Base-by-base conservation (phyloP, 2,888 invertebrate genomes). In the Eulithis testata region DNA sequence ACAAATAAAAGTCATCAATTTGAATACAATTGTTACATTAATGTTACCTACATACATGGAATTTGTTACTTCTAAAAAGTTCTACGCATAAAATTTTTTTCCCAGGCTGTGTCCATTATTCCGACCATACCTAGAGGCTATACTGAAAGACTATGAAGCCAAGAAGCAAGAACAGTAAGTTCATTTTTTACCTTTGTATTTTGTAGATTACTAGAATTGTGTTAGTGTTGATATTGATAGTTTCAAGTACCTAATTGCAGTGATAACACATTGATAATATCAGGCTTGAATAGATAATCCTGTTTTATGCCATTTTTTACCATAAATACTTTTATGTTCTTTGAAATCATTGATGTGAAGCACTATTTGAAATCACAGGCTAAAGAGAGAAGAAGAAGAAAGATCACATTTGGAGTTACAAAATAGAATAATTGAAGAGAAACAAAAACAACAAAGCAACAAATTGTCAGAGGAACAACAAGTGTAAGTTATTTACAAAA, bases 41-140 rank as follows among this genome's bases (percentile, higher is more conserved):
- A 47, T 63, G n/a, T 40, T 57, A 40, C 53, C n/a, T 11, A 31
- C 1, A 2, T 31, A 31, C 31, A 31, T 21, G 21, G 21, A 21
- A 21, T 21, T 31, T 31, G 31, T 31, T 1, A 62, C 51, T 52
- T 63, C 37, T 14, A 57, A 44, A 52, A 63, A 40, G 3, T 44
- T n/a, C 5, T n/a, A 3, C 40, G 53, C 21, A 56, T 36, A 49
- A 14, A 40, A 53, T 11, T 67, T 65, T 89, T 84, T 65, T 89
- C 84, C 4, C 85, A 94, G 95, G 73, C 93, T 97, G 59, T 99
- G 99, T 86, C 97, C 97, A n/a, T 92, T 98, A 60, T 99, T 99
- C 84, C 96, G 96, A 77, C 96, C 98, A 2, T 98, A 96, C 82
- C 95, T 98, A 49, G 97, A 98, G 88, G 99, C 99, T 11, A 97